phyloP scores from a whole-genome alignment of 2,888 invertebrate species.

The Temnothorax rugatulus region DNA sequence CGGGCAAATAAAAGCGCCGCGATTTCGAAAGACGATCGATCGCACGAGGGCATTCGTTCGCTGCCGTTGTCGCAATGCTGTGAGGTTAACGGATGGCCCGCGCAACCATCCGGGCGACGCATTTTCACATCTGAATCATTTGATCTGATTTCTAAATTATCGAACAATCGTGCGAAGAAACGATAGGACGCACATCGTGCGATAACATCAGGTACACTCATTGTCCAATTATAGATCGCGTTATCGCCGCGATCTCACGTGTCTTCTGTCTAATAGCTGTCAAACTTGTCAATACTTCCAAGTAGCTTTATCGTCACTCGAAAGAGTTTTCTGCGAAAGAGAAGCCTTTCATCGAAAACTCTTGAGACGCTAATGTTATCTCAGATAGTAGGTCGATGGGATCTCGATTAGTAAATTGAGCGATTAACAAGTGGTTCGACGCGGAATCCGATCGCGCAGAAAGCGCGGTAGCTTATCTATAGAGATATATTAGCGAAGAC shows the following conservation, averaged over 20 bases:
- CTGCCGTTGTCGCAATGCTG: neutral
- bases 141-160: slow-evolving; percentile 43
- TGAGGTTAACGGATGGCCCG: slow-evolving; percentile 1
- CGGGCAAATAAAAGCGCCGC: slow-evolving; percentile 23
- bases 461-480: slow-evolving; percentile 14
- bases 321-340: slow-evolving; percentile 11
- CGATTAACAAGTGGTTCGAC: neutral
- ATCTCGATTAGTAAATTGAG: slow-evolving; percentile 21
- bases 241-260: slow-evolving; percentile 44
- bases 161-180: slow-evolving; percentile 7
- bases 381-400: neutral
- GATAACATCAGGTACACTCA: slow-evolving; percentile 11
- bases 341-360: neutral
- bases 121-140: slow-evolving; percentile 18
- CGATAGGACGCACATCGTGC: neutral
- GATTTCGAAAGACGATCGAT: slow-evolving; percentile 61
- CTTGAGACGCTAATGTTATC: neutral
- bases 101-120: neutral
- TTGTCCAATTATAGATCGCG: slow-evolving; percentile 31
- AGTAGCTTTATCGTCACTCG: slow-evolving; percentile 4
- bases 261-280: neutral
- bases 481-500: neutral
- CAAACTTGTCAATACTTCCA: neutral
- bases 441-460: neutral
- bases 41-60: slow-evolving; percentile 28